A percentile compares a stretch with the other conserved stretches of the same genome.
These are phyloP conservation scores for Labeo catla DNA, from an alignment of 2,113 vertebrate species.

Conservation along the genomic window DNA sequence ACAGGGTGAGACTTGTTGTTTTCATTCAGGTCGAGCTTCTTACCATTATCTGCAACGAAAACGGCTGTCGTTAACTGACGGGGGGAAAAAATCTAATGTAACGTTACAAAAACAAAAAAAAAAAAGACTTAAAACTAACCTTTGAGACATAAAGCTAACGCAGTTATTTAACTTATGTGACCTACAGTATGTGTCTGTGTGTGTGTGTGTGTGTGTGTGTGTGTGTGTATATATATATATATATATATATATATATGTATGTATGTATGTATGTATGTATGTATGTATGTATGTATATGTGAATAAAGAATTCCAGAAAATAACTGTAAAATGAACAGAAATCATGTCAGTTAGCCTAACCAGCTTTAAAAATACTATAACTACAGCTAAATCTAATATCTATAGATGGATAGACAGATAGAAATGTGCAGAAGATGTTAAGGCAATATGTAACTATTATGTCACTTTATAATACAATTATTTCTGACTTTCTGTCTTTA, in stretches of 20 bases:
- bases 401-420: background rate
- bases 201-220: too few species aligned
- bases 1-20: constrained; percentile 61
- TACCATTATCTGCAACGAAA: background rate
- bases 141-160: too few species aligned
- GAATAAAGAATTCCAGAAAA: background rate
- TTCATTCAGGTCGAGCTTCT: background rate
- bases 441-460: background rate
- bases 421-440: background rate
- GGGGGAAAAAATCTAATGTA: too few species aligned
- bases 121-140: too few species aligned
- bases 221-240: too few species aligned
- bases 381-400: background rate
- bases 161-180: too few species aligned
- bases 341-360: background rate
- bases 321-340: background rate
- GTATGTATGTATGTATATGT: too few species aligned
- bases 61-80: background rate
- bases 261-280: too few species aligned
- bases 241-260: too few species aligned
- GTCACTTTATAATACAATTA: background rate
- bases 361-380: background rate
- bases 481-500: background rate
- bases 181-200: too few species aligned
- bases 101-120: too few species aligned